Conservation (phyloP, 2,888 invertebrate genomes). For the Diaperis boleti region DNA sequence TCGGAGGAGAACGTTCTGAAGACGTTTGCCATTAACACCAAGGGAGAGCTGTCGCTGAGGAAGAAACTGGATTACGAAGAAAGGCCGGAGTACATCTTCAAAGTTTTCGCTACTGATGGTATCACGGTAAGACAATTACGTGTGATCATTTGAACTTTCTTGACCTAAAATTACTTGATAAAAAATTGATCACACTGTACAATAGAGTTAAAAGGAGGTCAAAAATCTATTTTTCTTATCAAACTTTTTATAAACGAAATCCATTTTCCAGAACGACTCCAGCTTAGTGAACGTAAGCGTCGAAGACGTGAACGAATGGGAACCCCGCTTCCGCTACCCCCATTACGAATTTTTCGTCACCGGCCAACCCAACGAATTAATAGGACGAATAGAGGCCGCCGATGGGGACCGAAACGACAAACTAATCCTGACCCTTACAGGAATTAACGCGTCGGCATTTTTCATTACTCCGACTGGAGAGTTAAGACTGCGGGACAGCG, state of each 20-base stretch:
- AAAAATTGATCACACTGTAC: too few species aligned
- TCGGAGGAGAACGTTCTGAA: constrained; percentile 80
- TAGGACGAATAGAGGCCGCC: constrained; percentile 83
- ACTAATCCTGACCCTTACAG: constrained; percentile 75
- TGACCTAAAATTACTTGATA: too few species aligned
- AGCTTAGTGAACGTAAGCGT: constrained; percentile 85
- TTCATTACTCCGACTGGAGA: constrained; percentile 76
- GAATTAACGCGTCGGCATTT: constrained; percentile 66
- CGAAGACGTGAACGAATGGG: constrained; percentile 92
- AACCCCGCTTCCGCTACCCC: constrained; percentile 88
- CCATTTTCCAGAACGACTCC: constrained; percentile 79
- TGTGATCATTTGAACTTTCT: too few species aligned
- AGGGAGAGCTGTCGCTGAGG: constrained; percentile 83
- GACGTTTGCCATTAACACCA: constrained; percentile 81
- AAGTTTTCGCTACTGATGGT: constrained; percentile 86
- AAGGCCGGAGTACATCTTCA: constrained; percentile 77
- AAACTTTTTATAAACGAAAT: too few species aligned
- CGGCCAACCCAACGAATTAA: constrained; percentile 60
- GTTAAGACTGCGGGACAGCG: constrained; percentile 70
- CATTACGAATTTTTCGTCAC: constrained; percentile 84
- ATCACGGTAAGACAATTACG: constrained; percentile 70
- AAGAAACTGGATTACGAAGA: constrained; percentile 85
- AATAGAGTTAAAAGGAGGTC: too few species aligned
- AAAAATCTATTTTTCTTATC: too few species aligned
- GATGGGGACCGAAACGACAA: constrained; percentile 87